Evolutionary conservation across 1,140 invertebrate species (phyloP).

Genomic region (Leptoteleia sp.): DNA sequence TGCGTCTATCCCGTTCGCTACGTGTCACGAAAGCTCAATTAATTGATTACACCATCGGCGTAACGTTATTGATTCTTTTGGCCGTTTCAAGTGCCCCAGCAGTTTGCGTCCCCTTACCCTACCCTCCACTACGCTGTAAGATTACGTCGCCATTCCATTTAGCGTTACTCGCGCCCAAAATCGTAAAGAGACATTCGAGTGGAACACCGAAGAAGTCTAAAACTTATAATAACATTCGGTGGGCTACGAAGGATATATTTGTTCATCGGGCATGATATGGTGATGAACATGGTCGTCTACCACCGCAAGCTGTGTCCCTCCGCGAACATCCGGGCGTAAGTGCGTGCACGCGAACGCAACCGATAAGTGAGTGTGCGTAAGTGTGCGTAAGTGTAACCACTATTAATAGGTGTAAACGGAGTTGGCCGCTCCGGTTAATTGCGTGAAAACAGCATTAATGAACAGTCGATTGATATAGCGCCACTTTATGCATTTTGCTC

Average conservation of each 20-base stretch:
- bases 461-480: conserved; percentile 48
- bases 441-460: conserved; percentile 63
- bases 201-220: conserved; percentile 48
- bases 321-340: conserved; percentile 8
- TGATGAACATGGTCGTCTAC: conserved; percentile 64
- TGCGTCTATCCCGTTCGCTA: too few species aligned
- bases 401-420: conserved; percentile 64
- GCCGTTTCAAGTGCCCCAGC: too few species aligned
- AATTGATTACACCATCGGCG: too few species aligned
- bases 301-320: conserved; percentile 43
- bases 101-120: too few species aligned
- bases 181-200: conserved; percentile 34
- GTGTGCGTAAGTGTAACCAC: conserved; percentile 53
- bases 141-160: conserved; percentile 15
- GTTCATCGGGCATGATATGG: conserved; percentile 58
- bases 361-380: neutral
- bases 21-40: too few species aligned
- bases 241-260: conserved; percentile 51
- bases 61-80: too few species aligned
- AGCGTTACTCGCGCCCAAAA: conserved; percentile 28
- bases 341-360: conserved; percentile 4
- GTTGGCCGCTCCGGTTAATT: conserved; percentile 62
- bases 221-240: conserved; percentile 51
- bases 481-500: neutral
- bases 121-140: neutral